Base-by-base conservation (phyloP, 2,797 vertebrate genomes). In the Chaunax sp. region DNA sequence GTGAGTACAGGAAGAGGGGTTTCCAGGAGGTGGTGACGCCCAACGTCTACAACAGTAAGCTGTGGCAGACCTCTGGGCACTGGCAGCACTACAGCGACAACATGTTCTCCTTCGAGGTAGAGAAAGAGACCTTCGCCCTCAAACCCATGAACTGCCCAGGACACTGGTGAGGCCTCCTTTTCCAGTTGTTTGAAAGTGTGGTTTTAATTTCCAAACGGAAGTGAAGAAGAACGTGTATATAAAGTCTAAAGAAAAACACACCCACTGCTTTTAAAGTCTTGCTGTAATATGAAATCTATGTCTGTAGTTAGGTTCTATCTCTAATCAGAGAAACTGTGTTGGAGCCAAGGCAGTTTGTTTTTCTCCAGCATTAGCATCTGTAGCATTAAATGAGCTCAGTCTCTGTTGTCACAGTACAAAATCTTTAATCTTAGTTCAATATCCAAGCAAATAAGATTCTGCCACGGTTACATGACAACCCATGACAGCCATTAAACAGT, bases 111-210 rank as follows among this genome's bases (percentile, higher is more conserved):
- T 99, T 99, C 25, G 97, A 99, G 87, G 95, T 93, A 25, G 98
- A 99, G 86, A 99, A 99, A 87, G 98, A 99, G 82, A 90, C 89
- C n/a, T 99, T 97, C 38, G 98, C 98, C 59, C 93, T 99, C 54
- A 99, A 99, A 69, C 98, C 98, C 38, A 99, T 99, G 97, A 99
- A 99, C 89, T 99, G 97, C 85, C 98, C 97, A 0, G 98, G 98
- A 84, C 98, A 99, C 85, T 99, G 97, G 97, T 99, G 95, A 75
- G 79, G 5, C 14, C 23, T 63, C 1, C 0, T 28, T 15, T 62
- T 41, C 20, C 8, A 40, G 8, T 19, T 58, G 33, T 30, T 41
- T 44, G 12, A 43, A 44, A 50, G 8, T 37, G 3, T 16, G 1
- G 6, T 33, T 59, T 68, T 6, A 15, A 54, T 30, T 19, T 60